Percentiles rank a stretch among this genome's conserved stretches.
Evolutionary conservation across 1,140 invertebrate genomes (phyloP).

Genomic region (Leptinotarsa lineolata): DNA sequence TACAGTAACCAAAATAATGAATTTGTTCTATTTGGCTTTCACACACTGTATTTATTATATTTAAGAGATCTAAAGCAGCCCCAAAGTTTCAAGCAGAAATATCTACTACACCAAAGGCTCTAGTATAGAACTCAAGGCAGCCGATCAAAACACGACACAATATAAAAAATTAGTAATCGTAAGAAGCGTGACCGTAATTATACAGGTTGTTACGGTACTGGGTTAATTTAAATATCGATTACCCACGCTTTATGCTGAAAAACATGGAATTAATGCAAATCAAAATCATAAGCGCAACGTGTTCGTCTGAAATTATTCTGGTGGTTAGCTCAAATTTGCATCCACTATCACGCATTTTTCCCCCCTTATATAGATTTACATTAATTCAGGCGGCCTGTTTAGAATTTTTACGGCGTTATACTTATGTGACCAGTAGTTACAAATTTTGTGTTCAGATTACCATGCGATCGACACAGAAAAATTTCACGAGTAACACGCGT

Average conservation of each 20-base stretch:
- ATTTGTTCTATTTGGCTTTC: too few species aligned
- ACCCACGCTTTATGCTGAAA: slow-evolving; percentile 52
- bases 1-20: too few species aligned
- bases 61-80: too few species aligned
- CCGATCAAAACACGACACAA: background rate
- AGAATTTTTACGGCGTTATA: slow-evolving; percentile 21
- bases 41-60: too few species aligned
- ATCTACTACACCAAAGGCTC: too few species aligned
- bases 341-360: slow-evolving; percentile 50
- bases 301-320: slow-evolving; percentile 56
- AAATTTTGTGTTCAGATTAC: slow-evolving; percentile 10
- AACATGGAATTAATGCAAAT: slow-evolving; percentile 58
- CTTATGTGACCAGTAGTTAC: background rate
- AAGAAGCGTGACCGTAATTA: slow-evolving; percentile 41
- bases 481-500: background rate
- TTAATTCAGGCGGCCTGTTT: slow-evolving; percentile 19
- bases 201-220: slow-evolving; percentile 21
- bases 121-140: background rate
- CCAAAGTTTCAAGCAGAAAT: too few species aligned
- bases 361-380: slow-evolving; percentile 31
- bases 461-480: slow-evolving; percentile 7
- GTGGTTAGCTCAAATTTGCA: slow-evolving; percentile 55
- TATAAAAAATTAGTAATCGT: slow-evolving; percentile 23
- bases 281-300: slow-evolving; percentile 57
- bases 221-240: slow-evolving; percentile 52